These are phyloP conservation scores for Dasypus novemcinctus DNA, from an alignment of 2,113 vertebrate species.

Conservation along the genomic window DNA sequence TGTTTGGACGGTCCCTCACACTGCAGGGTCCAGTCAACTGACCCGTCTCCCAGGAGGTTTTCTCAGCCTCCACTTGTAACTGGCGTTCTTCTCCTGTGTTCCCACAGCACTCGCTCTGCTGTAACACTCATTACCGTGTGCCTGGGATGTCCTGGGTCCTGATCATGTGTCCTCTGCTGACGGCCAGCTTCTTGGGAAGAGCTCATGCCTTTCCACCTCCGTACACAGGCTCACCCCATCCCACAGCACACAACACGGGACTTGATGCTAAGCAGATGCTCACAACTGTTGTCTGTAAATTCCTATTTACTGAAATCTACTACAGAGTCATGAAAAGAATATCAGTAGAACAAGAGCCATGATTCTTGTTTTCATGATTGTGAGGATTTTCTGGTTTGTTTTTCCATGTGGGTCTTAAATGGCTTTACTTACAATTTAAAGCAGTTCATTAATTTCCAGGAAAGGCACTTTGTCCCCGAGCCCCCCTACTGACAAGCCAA, in stretches of 20 bases:
- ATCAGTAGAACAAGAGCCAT: not conserved
- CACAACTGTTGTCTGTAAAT: not conserved
- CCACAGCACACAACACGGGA: not conserved
- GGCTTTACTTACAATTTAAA: constrained; percentile 2
- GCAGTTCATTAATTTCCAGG: constrained; percentile 46
- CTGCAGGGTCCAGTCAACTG: not conserved
- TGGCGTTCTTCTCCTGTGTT: not conserved
- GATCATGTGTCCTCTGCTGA: not conserved
- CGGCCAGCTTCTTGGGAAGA: not conserved
- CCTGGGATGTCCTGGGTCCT: no score
- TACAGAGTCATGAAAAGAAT: not conserved
- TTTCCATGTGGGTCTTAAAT: not conserved
- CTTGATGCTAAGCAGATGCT: not conserved
- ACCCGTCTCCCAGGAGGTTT: not conserved
- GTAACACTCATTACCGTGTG: not conserved
- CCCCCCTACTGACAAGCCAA: constrained; percentile 15
- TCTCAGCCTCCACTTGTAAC: not conserved
- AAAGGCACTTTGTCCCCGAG: constrained; percentile 55
- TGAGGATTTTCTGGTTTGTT: not conserved
- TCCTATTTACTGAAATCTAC: not conserved
- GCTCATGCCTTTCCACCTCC: not conserved
- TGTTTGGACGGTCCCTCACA: not conserved
- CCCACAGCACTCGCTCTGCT: not conserved
- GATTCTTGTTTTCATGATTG: not conserved
- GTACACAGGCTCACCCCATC: not conserved